A percentile compares a stretch with the other conserved stretches of the same genome.
These are phyloP conservation scores for Circaetus cinerascens DNA, from an alignment of 2,113 vertebrate genomes.

Conservation along the genomic window DNA sequence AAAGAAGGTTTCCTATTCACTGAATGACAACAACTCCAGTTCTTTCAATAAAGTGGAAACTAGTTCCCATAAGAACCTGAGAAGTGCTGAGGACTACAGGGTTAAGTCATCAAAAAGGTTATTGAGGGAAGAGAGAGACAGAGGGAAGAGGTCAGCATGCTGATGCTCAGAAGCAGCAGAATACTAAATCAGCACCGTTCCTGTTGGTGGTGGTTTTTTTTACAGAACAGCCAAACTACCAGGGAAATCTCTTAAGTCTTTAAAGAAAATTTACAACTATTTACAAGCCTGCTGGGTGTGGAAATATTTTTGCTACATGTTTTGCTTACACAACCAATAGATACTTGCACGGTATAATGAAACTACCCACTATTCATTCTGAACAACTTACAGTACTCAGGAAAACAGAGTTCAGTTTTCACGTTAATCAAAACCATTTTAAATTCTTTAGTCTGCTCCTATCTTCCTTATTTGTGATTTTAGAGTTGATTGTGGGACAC, in stretches of 20 bases:
- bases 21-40: neutral
- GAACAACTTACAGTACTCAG: neutral
- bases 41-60: neutral
- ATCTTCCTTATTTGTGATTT: neutral
- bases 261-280: constrained; percentile 13
- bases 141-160: neutral
- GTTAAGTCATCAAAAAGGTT: neutral
- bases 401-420: neutral
- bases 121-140: neutral
- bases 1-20: constrained; percentile 39
- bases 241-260: constrained; percentile 11
- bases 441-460: neutral
- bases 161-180: neutral
- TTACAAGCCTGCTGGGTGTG: neutral
- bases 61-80: neutral
- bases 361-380: neutral
- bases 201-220: neutral
- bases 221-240: neutral
- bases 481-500: neutral
- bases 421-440: neutral
- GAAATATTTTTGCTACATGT: constrained; percentile 20
- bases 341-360: neutral
- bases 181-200: neutral
- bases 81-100: neutral
- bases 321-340: neutral